These are phyloP conservation scores for Nycticorax nycticorax DNA, from an alignment of 2,113 vertebrate species.

Conservation along the genomic window DNA sequence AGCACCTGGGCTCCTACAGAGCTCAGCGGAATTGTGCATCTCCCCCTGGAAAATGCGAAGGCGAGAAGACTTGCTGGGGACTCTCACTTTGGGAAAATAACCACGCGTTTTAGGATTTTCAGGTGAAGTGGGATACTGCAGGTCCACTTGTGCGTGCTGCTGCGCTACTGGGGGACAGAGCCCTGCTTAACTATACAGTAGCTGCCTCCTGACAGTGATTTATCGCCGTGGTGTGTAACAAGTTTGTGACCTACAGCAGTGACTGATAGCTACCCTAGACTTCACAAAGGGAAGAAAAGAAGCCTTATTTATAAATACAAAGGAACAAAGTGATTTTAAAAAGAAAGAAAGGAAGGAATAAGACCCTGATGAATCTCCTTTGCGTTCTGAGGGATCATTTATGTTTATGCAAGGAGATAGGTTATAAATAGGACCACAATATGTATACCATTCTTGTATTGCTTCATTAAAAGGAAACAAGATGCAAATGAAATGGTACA, in stretches of 20 bases:
- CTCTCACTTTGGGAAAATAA: not conserved
- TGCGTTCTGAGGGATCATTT: not conserved
- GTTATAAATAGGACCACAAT: not conserved
- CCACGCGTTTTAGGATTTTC: not conserved
- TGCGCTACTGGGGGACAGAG: not conserved
- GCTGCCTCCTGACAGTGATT: constrained; percentile 16
- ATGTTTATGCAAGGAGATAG: not conserved
- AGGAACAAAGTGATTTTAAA: constrained; percentile 18
- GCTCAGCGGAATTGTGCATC: fast-evolving
- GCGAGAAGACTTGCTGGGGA: not conserved
- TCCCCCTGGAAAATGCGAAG: not conserved
- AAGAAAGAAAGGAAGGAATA: not conserved
- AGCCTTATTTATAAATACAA: constrained; percentile 24
- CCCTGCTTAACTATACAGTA: not conserved
- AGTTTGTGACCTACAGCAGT: constrained; percentile 28
- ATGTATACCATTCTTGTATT: not conserved
- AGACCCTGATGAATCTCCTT: not conserved
- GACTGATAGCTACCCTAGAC: constrained; percentile 33
- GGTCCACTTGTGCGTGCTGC: not conserved
- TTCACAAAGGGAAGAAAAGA: not conserved
- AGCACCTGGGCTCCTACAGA: not conserved
- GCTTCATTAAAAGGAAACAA: not conserved
- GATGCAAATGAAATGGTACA: not conserved
- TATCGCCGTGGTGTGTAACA: constrained; percentile 2
- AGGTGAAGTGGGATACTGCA: not conserved